These are phyloP conservation scores for Halcyon badia DNA, from an alignment of 2,797 vertebrate genomes.

Conservation along the genomic window DNA sequence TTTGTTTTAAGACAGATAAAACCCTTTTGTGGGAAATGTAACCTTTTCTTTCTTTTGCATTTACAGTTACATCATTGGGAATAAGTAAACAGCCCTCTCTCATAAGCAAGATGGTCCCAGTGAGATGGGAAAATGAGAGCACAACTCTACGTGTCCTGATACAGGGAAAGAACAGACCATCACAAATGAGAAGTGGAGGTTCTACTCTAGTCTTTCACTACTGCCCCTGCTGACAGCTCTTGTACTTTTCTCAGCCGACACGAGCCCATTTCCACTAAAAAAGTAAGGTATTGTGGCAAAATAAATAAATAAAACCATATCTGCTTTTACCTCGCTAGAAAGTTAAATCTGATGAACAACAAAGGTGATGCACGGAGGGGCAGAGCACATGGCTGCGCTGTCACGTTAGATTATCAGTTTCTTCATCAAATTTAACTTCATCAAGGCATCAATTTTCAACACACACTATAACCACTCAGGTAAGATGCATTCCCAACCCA, in stretches of 20 bases:
- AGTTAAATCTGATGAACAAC: background rate
- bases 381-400: background rate
- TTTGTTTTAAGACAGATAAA: background rate
- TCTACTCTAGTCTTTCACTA: background rate
- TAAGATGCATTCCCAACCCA: background rate
- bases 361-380: background rate
- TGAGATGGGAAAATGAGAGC: background rate
- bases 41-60: background rate
- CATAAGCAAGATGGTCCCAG: background rate
- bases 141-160: fast-evolving
- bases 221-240: background rate
- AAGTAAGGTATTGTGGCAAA: background rate
- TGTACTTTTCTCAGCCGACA: background rate
- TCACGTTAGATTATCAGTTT: background rate
- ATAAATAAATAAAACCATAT: background rate
- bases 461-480: background rate
- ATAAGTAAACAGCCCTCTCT: background rate
- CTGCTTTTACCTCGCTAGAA: background rate
- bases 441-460: background rate
- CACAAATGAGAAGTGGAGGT: background rate
- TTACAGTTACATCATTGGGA: background rate
- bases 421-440: background rate
- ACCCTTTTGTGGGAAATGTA: background rate
- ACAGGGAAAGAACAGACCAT: background rate
- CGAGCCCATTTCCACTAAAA: background rate